Percentiles rank a stretch among this genome's conserved stretches.
Evolutionary conservation across 92 coral and sea anemone genomes (phyloP).

Genomic region (Desmophyllum pertusum): DNA sequence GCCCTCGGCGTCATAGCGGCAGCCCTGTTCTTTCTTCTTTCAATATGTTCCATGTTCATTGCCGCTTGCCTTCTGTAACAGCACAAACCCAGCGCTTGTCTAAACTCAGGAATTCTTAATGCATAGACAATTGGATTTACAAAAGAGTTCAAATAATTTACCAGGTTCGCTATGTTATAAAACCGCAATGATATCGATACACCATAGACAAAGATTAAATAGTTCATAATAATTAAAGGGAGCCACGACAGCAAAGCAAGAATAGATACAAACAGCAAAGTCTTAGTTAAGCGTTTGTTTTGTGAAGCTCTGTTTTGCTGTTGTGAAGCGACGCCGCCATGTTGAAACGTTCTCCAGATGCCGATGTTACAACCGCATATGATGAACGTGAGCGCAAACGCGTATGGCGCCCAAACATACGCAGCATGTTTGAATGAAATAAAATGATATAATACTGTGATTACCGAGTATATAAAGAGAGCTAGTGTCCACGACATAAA

Average conservation of each 20-base stretch:
- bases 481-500: not conserved
- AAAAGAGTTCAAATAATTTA: not conserved
- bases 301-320: not conserved
- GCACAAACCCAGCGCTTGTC: not conserved
- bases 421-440: not conserved
- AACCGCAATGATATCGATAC: not conserved
- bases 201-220: not conserved
- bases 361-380: not conserved
- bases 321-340: not conserved
- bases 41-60: too few relatives aligned
- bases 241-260: not conserved
- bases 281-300: slow-evolving; percentile 1
- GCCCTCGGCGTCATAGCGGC: too few relatives aligned
- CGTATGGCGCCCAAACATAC: not conserved
- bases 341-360: not conserved
- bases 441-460: not conserved
- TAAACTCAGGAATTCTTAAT: not conserved
- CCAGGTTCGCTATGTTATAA: not conserved
- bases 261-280: not conserved
- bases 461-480: not conserved
- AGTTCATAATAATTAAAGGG: not conserved
- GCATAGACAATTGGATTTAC: not conserved
- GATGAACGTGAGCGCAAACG: not conserved
- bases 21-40: not conserved
- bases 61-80: not conserved